phyloP scores from a whole-genome alignment of 2,113 vertebrate genomes.

The Gymnorhina tibicen region DNA sequence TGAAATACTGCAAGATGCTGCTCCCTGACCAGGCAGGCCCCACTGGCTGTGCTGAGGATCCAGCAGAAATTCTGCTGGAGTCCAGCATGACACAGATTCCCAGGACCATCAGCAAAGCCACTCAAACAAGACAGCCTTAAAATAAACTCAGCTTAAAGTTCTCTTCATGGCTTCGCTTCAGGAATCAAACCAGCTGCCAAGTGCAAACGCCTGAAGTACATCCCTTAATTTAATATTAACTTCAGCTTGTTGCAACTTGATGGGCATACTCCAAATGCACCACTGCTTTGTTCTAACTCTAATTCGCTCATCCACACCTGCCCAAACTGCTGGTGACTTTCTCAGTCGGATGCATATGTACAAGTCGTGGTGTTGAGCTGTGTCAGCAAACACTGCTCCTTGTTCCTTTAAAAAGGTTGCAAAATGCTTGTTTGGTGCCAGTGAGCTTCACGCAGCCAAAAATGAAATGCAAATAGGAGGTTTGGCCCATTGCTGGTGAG shows the following conservation, averaged over 20 bases:
- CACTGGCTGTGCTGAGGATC: not conserved
- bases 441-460: not conserved
- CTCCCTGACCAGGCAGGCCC: not conserved
- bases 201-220: not conserved
- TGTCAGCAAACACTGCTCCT: conserved; percentile 20
- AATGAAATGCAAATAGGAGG: conserved; percentile 56
- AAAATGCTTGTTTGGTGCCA: conserved; percentile 46
- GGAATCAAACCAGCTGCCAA: not conserved
- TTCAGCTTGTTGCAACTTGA: conserved; percentile 51
- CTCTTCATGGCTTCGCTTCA: not conserved
- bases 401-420: conserved; percentile 39
- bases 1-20: not conserved
- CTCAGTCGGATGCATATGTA: conserved; percentile 13
- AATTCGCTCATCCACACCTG: conserved; percentile 38
- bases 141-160: not conserved
- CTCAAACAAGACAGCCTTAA: not conserved
- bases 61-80: not conserved
- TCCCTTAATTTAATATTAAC: not conserved
- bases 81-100: not conserved
- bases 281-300: conserved; percentile 16
- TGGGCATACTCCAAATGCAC: conserved; percentile 16
- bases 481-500: conserved; percentile 25
- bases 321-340: conserved; percentile 36
- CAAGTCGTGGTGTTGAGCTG: not conserved
- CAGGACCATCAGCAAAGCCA: not conserved